Evolutionary conservation across 2,113 vertebrate genomes (phyloP), one percentile per base, ranked within the genome.

Genomic region (Mastomys natalensis): DNA sequence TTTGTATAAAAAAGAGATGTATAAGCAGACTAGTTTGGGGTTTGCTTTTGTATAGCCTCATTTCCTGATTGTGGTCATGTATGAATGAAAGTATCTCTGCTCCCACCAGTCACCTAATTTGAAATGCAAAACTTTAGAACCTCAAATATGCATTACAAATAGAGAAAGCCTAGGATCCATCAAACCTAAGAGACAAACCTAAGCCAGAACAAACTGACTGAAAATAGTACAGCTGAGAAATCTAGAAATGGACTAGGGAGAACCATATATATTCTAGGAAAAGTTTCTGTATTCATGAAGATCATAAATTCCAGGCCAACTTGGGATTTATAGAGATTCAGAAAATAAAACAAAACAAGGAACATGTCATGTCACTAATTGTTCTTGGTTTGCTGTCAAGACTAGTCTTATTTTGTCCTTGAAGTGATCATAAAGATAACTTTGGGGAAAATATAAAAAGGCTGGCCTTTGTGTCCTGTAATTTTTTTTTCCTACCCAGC

Each of bases 101-200:
- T 87, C 34, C 78, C 88, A 90, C 78, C 43, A 68, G 53, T 43
- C 81, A 55, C 73, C 73, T 93, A 58, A 96, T 91, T 96, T 95
- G 89, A 96, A 89, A 97, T 74, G n/a, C 62, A 97, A 91, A 97
- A 95, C 78, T 89, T 74, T 3, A 90, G 68, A 95, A 95, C 90
- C 43, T 84, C 72, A 95, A 96, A 96, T 64, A 89, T 40, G 66
- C 62, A 96, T 48, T 68, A 53, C 90, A 92, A 94, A 92, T 73
- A 34, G 0, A 1, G 64, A 92, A 92, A 95, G 72, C 43, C 82
- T n/a, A 84, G 4, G 7, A 3, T 93, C 58, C 85, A 64, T n/a
- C n/a, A n/a, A n/a, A 31, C 8, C 81, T 3, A n/a, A n/a, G n/a
- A 37, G 62, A 93, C 74, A 81, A 37, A 45, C 55, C 51, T 62